These are phyloP conservation scores for Trialeurodes vaporariorum DNA, from an alignment of 1,140 invertebrate genomes.

Conservation along the genomic window DNA sequence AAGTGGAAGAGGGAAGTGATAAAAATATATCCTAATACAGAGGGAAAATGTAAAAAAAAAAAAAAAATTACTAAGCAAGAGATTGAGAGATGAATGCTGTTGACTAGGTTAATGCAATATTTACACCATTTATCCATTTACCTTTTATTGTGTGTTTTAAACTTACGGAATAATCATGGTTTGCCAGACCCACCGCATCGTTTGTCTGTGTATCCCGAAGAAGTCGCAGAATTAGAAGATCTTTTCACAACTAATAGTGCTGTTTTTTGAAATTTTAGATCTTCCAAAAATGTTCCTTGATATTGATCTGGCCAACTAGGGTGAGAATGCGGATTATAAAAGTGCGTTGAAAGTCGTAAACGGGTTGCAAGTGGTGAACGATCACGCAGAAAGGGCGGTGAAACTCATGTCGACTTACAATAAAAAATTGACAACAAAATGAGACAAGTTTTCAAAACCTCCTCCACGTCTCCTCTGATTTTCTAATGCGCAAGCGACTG, in stretches of 20 bases:
- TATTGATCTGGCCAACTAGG: background rate
- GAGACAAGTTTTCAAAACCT: no score
- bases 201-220: background rate
- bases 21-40: no score
- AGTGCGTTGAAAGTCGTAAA: background rate
- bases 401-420: background rate
- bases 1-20: no score
- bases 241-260: background rate
- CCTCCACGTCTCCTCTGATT: no score
- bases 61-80: no score
- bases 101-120: no score
- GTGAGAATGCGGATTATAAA: background rate
- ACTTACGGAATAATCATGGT: no score
- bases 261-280: background rate
- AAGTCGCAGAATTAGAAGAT: background rate
- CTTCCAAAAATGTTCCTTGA: background rate
- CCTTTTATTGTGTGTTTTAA: no score
- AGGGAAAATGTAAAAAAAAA: no score
- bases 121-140: no score
- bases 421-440: background rate
- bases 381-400: background rate
- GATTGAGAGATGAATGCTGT: no score
- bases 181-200: background rate
- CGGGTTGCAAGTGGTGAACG: background rate
- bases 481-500: no score